Percentiles rank a stretch among this genome's conserved stretches.
Conservation (phyloP, 1,140 invertebrate species). For the Caenorhabditis remanei region DNA sequence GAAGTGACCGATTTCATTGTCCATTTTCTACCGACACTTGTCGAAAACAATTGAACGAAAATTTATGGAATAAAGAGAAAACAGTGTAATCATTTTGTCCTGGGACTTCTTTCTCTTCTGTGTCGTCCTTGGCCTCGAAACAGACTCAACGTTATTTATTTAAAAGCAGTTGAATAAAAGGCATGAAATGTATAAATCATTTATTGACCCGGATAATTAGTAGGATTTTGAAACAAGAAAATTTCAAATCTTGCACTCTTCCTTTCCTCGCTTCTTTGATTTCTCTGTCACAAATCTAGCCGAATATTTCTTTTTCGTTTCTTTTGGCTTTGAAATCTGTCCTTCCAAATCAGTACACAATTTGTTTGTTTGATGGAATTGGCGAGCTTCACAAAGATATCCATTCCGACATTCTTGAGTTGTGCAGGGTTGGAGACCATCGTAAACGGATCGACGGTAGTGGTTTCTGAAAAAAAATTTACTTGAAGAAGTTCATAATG, state of each 20-base stretch:
- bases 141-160: no score
- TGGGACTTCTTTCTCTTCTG: no score
- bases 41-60: not conserved
- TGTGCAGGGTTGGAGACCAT: slow-evolving; percentile 12
- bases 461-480: not conserved
- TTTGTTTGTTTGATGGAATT: slow-evolving; percentile 29
- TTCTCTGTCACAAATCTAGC: not conserved
- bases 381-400: slow-evolving; percentile 25
- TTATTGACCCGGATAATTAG: slow-evolving; percentile 28
- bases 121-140: no score
- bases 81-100: not conserved
- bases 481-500: not conserved
- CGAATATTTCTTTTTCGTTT: slow-evolving; percentile 20
- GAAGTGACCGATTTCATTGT: not conserved
- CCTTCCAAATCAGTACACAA: slow-evolving; percentile 48
- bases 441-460: slow-evolving; percentile 14
- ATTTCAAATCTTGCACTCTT: slow-evolving; percentile 37
- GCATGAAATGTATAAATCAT: not conserved
- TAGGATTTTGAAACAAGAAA: not conserved
- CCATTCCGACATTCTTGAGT: slow-evolving; percentile 34
- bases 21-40: not conserved
- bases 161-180: no score
- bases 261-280: slow-evolving; percentile 1
- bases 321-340: not conserved
- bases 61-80: not conserved